These are phyloP conservation scores for Anthoscopus minutus DNA, from an alignment of 2,113 vertebrate species.

Conservation along the genomic window DNA sequence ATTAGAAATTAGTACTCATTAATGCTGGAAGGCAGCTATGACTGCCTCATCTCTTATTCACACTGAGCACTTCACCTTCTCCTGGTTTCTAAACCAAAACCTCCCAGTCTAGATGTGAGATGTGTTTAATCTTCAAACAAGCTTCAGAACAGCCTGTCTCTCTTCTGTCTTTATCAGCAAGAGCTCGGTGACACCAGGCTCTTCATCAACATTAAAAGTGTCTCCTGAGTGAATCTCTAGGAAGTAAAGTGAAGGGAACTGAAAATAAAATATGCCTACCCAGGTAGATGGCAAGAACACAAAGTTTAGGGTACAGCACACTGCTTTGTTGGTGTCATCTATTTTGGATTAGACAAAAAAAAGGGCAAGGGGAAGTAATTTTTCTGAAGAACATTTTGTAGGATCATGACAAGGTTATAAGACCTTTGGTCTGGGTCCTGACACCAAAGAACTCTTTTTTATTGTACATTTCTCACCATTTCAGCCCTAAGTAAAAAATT, in stretches of 20 bases:
- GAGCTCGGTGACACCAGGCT: not conserved
- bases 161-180: not conserved
- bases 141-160: not conserved
- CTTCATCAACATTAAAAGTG: not conserved
- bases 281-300: not conserved
- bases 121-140: constrained; percentile 7
- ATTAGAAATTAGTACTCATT: too few relatives aligned
- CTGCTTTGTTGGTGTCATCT: not conserved
- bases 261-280: not conserved
- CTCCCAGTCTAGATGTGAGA: not conserved
- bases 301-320: not conserved
- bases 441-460: not conserved
- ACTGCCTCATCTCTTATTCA: not conserved
- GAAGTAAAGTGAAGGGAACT: not conserved
- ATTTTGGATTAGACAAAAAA: not conserved
- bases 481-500: not conserved
- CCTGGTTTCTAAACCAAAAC: not conserved
- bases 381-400: not conserved
- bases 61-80: not conserved
- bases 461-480: not conserved
- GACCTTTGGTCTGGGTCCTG: not conserved
- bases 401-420: not conserved
- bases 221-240: not conserved
- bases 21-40: not conserved
- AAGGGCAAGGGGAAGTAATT: fast-evolving